These are phyloP conservation scores for Sturnus vulgaris DNA, from an alignment of 2,113 vertebrate species.

Conservation along the genomic window DNA sequence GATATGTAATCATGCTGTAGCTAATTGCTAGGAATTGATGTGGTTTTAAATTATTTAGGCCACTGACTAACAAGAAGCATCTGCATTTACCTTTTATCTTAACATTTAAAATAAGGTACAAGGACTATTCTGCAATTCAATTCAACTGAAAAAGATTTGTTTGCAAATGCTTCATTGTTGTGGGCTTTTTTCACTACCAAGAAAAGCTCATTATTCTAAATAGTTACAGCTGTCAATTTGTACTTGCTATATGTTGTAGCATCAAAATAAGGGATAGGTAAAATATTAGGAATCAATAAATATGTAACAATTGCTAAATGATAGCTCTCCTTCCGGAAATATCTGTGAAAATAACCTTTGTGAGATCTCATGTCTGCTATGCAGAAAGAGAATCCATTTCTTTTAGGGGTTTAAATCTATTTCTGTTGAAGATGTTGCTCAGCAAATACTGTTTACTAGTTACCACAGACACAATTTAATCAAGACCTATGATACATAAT, in stretches of 20 bases:
- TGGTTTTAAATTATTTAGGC: conserved; percentile 50
- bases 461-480: conserved; percentile 8
- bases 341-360: background rate
- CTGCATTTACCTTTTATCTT: conserved; percentile 48
- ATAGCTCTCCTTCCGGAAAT: background rate
- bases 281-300: background rate
- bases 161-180: background rate
- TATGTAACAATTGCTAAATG: background rate
- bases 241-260: background rate
- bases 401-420: background rate
- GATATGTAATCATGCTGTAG: conserved; percentile 16
- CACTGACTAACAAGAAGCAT: conserved; percentile 28
- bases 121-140: conserved; percentile 1
- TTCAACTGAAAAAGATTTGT: conserved; percentile 27
- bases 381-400: background rate
- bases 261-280: background rate
- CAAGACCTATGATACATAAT: conserved; percentile 17
- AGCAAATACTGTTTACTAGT: background rate
- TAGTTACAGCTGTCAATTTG: background rate
- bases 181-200: background rate
- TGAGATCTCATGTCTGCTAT: background rate
- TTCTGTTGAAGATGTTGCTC: background rate
- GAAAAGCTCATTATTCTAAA: background rate
- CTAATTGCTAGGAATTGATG: conserved; percentile 46
- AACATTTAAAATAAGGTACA: background rate